Evolutionary conservation across 2,113 vertebrate genomes (phyloP).

Genomic region (Catharus bicknelli): DNA sequence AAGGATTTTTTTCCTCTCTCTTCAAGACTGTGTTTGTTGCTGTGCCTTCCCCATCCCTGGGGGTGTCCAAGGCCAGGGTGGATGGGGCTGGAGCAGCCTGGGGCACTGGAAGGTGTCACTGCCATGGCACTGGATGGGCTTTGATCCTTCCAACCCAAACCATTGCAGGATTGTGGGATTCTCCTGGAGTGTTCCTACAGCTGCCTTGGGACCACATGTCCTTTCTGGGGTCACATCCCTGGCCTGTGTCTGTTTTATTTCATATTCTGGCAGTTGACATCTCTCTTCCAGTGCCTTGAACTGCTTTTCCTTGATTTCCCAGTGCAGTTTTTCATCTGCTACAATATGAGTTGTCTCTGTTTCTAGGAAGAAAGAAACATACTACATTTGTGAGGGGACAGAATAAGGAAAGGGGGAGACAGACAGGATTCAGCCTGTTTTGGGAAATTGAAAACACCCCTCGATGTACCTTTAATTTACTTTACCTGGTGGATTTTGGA

Average conservation of each 20-base stretch:
- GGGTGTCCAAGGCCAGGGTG: neutral
- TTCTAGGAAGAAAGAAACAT: neutral
- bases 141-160: neutral
- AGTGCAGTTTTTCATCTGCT: neutral
- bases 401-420: neutral
- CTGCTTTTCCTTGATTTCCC: neutral
- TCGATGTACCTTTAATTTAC: neutral
- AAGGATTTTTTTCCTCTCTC: neutral
- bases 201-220: rapidly evolving
- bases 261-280: neutral
- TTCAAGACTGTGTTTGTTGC: neutral
- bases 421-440: neutral
- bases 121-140: neutral
- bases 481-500: neutral
- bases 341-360: neutral
- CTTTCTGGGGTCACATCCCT: neutral
- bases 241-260: neutral
- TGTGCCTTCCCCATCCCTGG: neutral
- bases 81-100: rapidly evolving
- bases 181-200: neutral
- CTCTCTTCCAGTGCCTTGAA: neutral
- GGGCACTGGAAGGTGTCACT: neutral
- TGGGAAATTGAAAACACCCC: neutral
- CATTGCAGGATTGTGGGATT: neutral
- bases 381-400: neutral